Base-by-base conservation (phyloP, 2,113 vertebrate genomes). In the Dicaeum eximium region DNA sequence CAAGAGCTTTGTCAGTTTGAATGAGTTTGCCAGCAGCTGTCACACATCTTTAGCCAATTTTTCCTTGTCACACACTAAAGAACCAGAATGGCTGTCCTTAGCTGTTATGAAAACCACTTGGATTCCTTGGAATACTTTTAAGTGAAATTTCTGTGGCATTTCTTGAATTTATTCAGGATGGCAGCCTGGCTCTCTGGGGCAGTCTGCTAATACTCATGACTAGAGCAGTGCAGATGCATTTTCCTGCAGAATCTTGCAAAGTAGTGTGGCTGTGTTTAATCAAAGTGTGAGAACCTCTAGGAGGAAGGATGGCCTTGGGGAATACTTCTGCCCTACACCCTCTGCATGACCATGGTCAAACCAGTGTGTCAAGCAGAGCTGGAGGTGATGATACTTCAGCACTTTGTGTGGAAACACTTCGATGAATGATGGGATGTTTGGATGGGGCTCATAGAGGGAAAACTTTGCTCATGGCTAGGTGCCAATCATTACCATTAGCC, bases 11-110 rank as follows among this genome's bases (percentile, higher is more conserved):
- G n/a, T 88, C 83, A 80, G 28, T 90, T 15, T 92, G 61, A 95
- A 60, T 94, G 77, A 75, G 33, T 74, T 94, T 2, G 2, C 54
- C 71, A 91, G 86, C 88, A 93, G 75, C 89, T 94, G 83, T 91
- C 86, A 96, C 47, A 62, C 15, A 95, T 66, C 78, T 93, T 96
- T 74, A 90, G 86, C 62, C 78, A 96, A 38, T 93, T 95, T 93
- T 75, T 62, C 47, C 38, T 30, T 70, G 38, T 83, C 80, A 77
- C 27, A 37, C 47, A 28, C 21, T 62, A 93, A 71, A 65, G 30
- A 77, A 69, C 50, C 62, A 64, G 31, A 96, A 82, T 62, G 58
- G 92, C 84, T 92, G 47, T 37, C 64, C 81, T 80, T 82, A 94
- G 66, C 25, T 82, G 22, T 83, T 93, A 81, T 37, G 35, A 51